Base-by-base conservation (phyloP, 2,888 invertebrate species). In the Nasonovia ribisnigri region DNA sequence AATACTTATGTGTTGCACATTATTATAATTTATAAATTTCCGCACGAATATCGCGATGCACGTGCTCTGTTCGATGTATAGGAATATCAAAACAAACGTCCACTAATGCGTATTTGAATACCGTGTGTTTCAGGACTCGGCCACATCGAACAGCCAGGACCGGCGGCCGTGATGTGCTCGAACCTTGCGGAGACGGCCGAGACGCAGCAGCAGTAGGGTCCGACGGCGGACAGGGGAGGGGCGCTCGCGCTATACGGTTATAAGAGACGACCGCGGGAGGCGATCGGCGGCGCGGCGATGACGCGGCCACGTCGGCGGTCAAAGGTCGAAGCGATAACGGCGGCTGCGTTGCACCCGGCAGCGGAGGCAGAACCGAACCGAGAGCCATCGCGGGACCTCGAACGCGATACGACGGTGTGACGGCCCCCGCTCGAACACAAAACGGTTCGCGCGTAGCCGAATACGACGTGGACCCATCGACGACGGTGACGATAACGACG, bases 271-370 rank as follows among this genome's bases (percentile, higher is more conserved):
- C 29, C 54, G 24, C 11, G 42, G 11, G 88, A 26, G 54, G 54
- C 54, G 57, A 42, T 16, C 24, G 36, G 36, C 88, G 42, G 36
- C 24, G 54, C 54, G 26, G 88, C 54, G 48, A 88, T 67, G 87
- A 60, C 60, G 87, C 60, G 88, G 87, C n/a, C 51, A 92, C 48
- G 93, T 48, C 60, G 60, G 48, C 93, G 90, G 93, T 90, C 93
- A 90, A 93, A 93, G 90, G 93, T 60, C 90, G 84, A 24, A 42
- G 57, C 42, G 93, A 93, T 90, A 84, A 89, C 57, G 91, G 1
- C 46, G 3, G 26, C 42, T 26, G 24, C 84, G 43, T 77, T 42
- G 42, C 67, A 10, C 3, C 42, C 51, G 6, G 43, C 88, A 54
- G 24, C 88, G n/a, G 67, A 36, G 8, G 36, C 89, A 54, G 54